phyloP scores from a whole-genome alignment of 2,888 invertebrate species.

The Corythucha ciliata region DNA sequence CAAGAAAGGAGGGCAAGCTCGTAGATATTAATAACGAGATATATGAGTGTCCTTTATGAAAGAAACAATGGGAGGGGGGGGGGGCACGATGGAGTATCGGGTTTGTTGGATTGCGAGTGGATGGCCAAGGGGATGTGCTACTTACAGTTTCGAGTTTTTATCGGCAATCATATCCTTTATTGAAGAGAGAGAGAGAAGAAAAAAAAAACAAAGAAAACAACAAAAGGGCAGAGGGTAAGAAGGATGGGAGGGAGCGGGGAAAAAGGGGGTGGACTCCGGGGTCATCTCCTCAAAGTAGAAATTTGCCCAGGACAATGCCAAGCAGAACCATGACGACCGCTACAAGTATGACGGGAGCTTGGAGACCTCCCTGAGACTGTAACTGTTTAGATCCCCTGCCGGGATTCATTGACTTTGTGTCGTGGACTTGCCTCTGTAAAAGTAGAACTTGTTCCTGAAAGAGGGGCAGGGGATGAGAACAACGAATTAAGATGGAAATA shows the following conservation, averaged over 20 bases:
- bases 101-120: too few species aligned
- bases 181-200: slow-evolving; percentile 1
- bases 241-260: neutral
- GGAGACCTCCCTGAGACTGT: slow-evolving; percentile 20
- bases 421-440: slow-evolving; percentile 45
- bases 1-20: too few species aligned
- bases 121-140: slow-evolving; percentile 11
- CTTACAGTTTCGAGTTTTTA: slow-evolving; percentile 4
- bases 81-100: too few species aligned
- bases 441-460: slow-evolving; percentile 56
- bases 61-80: too few species aligned
- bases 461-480: slow-evolving; percentile 5
- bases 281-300: slow-evolving; percentile 57
- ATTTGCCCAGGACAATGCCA: slow-evolving; percentile 71
- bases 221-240: slow-evolving; percentile 2
- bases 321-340: slow-evolving; percentile 60
- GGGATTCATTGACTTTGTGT: slow-evolving; percentile 46
- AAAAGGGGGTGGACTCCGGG: slow-evolving; percentile 22
- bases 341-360: slow-evolving; percentile 53
- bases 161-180: too few species aligned
- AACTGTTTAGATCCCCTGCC: slow-evolving; percentile 4
- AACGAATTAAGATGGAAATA: too few species aligned
- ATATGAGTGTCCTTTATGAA: too few species aligned
- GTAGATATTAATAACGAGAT: too few species aligned
- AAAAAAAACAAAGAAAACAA: slow-evolving; percentile 10